Evolutionary conservation across 2,888 invertebrate genomes (phyloP).

Genomic region (Heliconius ethilla): DNA sequence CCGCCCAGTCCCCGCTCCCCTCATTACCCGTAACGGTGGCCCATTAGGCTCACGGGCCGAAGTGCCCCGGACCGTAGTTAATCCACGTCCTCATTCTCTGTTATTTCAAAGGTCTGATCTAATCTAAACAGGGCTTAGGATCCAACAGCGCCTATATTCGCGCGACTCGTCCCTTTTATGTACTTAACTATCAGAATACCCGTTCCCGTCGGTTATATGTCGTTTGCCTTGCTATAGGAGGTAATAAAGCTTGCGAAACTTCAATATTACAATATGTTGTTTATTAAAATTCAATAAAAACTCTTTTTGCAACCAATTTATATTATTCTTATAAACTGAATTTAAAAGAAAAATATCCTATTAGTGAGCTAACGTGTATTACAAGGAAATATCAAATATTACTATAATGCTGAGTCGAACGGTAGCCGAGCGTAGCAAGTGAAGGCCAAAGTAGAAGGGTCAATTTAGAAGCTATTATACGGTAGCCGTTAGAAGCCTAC

Average conservation of each 20-base stretch:
- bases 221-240: conserved; percentile 74
- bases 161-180: conserved; percentile 80
- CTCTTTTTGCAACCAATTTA: not conserved
- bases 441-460: conserved; percentile 59
- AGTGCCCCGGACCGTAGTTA: conserved; percentile 81
- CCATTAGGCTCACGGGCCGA: conserved; percentile 80
- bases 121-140: conserved; percentile 82
- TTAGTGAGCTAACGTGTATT: conserved; percentile 1
- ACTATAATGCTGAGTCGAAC: conserved; percentile 57
- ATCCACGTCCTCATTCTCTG: conserved; percentile 83
- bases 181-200: conserved; percentile 74
- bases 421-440: conserved; percentile 51
- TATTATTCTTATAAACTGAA: not conserved
- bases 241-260: conserved; percentile 76
- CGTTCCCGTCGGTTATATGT: conserved; percentile 64
- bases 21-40: conserved; percentile 78
- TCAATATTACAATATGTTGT: conserved; percentile 68
- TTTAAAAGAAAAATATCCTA: not conserved
- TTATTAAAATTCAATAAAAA: conserved; percentile 48
- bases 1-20: conserved; percentile 66
- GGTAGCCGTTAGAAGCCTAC: conserved; percentile 78
- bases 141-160: conserved; percentile 79
- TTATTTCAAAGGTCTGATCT: conserved; percentile 82
- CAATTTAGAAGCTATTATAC: conserved; percentile 81
- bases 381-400: conserved; percentile 46